phyloP scores from a whole-genome alignment of 2,888 invertebrate species.

The Leptinotarsa peninsularis region DNA sequence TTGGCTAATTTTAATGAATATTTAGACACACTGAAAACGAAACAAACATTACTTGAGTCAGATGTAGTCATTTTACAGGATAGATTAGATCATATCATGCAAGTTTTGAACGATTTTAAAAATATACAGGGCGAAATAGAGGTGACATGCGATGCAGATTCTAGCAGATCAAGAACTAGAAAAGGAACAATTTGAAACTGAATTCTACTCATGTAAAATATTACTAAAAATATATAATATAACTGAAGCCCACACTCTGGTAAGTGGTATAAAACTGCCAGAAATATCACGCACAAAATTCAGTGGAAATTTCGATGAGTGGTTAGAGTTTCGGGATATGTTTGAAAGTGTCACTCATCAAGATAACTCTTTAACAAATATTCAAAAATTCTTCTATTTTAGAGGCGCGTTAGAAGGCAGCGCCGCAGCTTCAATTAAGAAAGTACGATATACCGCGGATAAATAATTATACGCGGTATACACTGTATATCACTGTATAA shows the following conservation, averaged over 20 bases:
- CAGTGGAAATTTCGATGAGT: conserved; percentile 30
- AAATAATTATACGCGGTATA: background rate
- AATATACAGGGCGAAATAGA: conserved; percentile 12
- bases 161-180: conserved; percentile 10
- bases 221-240: conserved; percentile 8
- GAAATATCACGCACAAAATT: conserved; percentile 31
- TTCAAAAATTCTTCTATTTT: conserved; percentile 42
- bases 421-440: conserved; percentile 35
- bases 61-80: background rate
- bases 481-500: conserved; percentile 8
- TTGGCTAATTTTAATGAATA: background rate
- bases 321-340: conserved; percentile 33
- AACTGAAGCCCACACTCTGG: background rate
- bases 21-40: background rate
- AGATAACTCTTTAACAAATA: conserved; percentile 31
- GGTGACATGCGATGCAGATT: conserved; percentile 2
- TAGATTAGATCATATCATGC: conserved; percentile 11
- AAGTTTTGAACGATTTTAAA: conserved; percentile 17
- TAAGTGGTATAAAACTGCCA: conserved; percentile 22
- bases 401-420: conserved; percentile 34
- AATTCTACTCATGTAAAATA: conserved; percentile 19
- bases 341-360: conserved; percentile 34
- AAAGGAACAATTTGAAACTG: conserved; percentile 15
- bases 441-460: conserved; percentile 27
- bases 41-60: background rate